These are phyloP conservation scores for Uloborus plumipes DNA, from an alignment of 2,888 invertebrate genomes.

Conservation along the genomic window DNA sequence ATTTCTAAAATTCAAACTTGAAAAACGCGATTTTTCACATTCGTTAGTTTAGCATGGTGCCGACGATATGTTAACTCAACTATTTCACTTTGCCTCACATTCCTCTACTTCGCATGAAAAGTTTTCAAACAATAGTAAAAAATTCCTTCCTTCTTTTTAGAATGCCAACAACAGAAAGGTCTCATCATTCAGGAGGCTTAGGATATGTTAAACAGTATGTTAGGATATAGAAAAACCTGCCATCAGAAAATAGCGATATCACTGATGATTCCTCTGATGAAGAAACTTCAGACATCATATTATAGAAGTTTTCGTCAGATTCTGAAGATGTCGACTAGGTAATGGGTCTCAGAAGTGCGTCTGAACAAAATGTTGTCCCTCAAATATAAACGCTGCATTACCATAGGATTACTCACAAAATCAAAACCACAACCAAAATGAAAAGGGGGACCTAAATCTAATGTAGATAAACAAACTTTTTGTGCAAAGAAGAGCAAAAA, in stretches of 20 bases:
- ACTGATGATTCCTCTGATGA: conserved; percentile 41
- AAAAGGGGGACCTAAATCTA: conserved; percentile 30
- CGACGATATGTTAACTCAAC: no score
- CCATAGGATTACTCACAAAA: conserved; percentile 27
- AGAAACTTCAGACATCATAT: conserved; percentile 31
- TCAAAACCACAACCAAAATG: conserved; percentile 10
- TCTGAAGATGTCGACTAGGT: conserved; percentile 29
- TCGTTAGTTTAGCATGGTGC: no score
- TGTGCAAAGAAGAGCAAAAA: conserved; percentile 22
- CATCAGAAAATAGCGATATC: conserved; percentile 39
- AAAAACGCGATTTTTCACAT: no score
- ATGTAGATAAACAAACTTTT: conserved; percentile 14
- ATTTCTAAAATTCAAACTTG: no score
- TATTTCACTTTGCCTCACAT: no score
- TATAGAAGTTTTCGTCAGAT: conserved; percentile 42
- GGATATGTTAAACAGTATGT: no score
- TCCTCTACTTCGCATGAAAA: neutral
- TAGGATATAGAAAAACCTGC: conserved; percentile 25
- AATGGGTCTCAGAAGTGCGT: conserved; percentile 30
- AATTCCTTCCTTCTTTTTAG: conserved; percentile 27
- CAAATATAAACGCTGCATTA: conserved; percentile 34
- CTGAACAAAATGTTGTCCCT: conserved; percentile 32
- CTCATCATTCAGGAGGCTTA: conserved; percentile 35
- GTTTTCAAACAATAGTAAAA: conserved; percentile 8
- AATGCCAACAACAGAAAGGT: conserved; percentile 25